These are phyloP conservation scores for Drosophila paulistorum DNA, from an alignment of 1,140 invertebrate genomes.

Conservation along the genomic window DNA sequence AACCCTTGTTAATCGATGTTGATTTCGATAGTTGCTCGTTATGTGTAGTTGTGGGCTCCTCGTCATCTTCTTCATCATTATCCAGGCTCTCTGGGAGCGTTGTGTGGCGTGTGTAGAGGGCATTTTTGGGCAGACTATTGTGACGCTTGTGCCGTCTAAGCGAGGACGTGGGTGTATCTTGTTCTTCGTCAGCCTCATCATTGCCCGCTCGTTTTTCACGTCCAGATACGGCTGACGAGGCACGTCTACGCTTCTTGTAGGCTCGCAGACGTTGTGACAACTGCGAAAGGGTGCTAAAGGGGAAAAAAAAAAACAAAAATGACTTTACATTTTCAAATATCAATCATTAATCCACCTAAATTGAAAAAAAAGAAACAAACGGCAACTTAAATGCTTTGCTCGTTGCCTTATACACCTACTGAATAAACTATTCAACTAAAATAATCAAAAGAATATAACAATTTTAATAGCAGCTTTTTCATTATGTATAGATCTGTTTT, in stretches of 20 bases:
- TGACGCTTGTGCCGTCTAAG: constrained; percentile 61
- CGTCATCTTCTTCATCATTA: constrained; percentile 31
- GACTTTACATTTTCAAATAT: too few relatives aligned
- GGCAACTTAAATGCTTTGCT: too few relatives aligned
- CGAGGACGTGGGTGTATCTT: constrained; percentile 51
- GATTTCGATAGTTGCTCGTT: constrained; percentile 19
- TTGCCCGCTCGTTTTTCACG: constrained; percentile 45
- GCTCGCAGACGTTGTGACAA: constrained; percentile 56
- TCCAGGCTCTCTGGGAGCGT: constrained; percentile 56
- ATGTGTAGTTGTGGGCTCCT: background rate
- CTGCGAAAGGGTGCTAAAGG: constrained; percentile 56
- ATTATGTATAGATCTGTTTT: background rate
- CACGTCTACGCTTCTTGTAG: constrained; percentile 64
- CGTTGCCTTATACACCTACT: too few relatives aligned
- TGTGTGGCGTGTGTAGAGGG: constrained; percentile 56
- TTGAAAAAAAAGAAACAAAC: too few relatives aligned
- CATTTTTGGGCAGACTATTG: constrained; percentile 77
- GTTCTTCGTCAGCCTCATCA: constrained; percentile 60
- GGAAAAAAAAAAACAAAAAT: background rate
- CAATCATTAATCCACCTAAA: too few relatives aligned
- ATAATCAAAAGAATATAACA: too few relatives aligned
- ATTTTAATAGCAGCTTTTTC: too few relatives aligned
- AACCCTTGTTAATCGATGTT: constrained; percentile 33
- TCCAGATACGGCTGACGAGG: constrained; percentile 60
- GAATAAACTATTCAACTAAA: too few relatives aligned